Percentiles rank a stretch among this genome's conserved stretches.
phyloP scores from a whole-genome alignment of 2,113 vertebrate genomes.

The Grallaria varia region DNA sequence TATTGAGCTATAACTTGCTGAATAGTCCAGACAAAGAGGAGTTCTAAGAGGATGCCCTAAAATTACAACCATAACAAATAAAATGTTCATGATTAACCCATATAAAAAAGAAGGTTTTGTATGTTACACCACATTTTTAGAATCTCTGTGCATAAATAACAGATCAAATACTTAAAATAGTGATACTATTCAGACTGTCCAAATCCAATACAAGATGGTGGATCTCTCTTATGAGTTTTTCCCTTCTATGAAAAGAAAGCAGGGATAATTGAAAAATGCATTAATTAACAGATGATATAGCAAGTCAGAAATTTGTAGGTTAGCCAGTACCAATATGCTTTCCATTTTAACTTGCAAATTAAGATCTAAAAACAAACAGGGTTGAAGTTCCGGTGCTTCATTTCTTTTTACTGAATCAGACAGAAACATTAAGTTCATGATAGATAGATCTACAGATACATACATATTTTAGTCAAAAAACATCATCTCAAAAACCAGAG shows the following conservation, averaged over 20 bases:
- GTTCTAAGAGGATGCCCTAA: constrained; percentile 24
- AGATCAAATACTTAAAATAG: neutral
- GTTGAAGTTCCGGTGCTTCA: neutral
- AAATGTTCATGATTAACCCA: neutral
- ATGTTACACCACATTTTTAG: neutral
- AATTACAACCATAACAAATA: constrained; percentile 32
- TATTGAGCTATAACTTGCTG: neutral
- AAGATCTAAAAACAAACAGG: neutral
- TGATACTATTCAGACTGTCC: neutral
- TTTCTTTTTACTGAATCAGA: neutral
- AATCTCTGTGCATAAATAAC: neutral
- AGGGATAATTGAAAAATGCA: neutral
- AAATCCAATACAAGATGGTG: neutral
- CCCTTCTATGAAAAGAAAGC: neutral
- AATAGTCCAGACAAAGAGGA: constrained; percentile 37
- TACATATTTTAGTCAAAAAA: neutral
- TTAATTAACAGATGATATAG: constrained; percentile 4
- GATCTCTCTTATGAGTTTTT: neutral
- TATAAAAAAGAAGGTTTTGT: neutral
- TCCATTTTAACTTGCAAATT: neutral
- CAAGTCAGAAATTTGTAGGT: neutral
- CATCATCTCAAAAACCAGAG: neutral
- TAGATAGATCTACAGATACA: neutral
- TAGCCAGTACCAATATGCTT: constrained; percentile 12
- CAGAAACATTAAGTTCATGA: neutral